A percentile compares a stretch with the other conserved stretches of the same genome.
These are phyloP conservation scores for Barbus barbus DNA, from an alignment of 2,113 vertebrate species.

Conservation along the genomic window DNA sequence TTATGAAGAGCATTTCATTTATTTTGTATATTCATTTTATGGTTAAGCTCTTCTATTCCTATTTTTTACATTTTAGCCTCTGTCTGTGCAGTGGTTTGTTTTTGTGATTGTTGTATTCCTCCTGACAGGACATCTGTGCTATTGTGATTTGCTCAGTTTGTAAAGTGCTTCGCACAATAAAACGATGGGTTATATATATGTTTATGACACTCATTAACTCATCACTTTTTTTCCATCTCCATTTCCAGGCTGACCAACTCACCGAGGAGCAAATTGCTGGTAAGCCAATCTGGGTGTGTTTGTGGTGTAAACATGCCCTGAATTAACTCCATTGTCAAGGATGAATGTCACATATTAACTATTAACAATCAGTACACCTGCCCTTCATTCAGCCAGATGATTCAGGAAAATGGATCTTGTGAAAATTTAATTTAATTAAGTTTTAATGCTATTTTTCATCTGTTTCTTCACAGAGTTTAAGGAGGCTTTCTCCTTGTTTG, in stretches of 20 bases:
- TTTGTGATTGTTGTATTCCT: neutral
- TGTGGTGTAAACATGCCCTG: neutral
- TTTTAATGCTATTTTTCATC: neutral
- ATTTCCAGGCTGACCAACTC: conserved; percentile 91
- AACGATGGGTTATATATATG: neutral
- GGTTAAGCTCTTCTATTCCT: too few species aligned
- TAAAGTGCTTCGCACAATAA: neutral
- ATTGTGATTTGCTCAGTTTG: neutral
- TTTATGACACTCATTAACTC: neutral
- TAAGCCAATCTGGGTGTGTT: conserved; percentile 66
- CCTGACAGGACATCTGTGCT: too few species aligned
- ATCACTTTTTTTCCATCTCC: conserved; percentile 44
- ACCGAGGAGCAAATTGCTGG: conserved; percentile 98
- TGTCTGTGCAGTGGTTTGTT: neutral
- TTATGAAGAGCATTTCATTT: neutral
- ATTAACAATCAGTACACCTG: too few species aligned
- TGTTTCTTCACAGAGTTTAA: conserved; percentile 86
- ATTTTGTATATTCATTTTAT: too few species aligned
- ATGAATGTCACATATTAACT: neutral
- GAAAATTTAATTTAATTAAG: neutral
- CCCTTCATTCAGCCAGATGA: neutral
- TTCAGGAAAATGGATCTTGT: neutral
- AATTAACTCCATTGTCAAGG: neutral
- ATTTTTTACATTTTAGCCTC: too few species aligned
- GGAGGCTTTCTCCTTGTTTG: conserved; percentile 98